phyloP scores from a whole-genome alignment of 2,888 invertebrate species.

The Panopea generosa region DNA sequence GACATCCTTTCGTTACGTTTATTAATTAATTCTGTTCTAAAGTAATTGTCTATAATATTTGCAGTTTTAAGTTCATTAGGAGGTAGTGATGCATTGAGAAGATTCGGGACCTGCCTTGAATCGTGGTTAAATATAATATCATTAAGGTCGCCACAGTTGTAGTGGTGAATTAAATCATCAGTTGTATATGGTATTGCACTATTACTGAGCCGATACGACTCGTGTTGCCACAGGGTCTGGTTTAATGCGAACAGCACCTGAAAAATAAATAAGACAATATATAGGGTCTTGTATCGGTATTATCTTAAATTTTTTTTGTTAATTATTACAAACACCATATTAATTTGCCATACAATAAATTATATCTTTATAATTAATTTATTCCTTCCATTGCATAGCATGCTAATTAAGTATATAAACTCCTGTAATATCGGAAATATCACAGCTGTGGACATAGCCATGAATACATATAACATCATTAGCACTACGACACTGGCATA shows the following conservation, averaged over 20 bases:
- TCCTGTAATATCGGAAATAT: no score
- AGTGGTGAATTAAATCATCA: conserved; percentile 85
- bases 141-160: conserved; percentile 86
- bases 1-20: conserved; percentile 87
- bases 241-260: conserved; percentile 86
- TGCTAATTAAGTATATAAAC: no score
- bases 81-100: conserved; percentile 82
- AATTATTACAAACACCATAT: no score
- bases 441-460: no score
- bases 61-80: conserved; percentile 79
- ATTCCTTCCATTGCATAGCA: no score
- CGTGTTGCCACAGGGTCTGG: conserved; percentile 85
- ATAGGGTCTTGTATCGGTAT: not conserved
- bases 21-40: conserved; percentile 86
- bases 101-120: conserved; percentile 81
- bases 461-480: no score
- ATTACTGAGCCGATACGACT: conserved; percentile 79
- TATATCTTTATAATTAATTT: no score
- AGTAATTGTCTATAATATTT: conserved; percentile 86
- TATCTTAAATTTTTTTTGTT: no score
- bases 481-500: no score
- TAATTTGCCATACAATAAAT: no score
- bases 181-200: conserved; percentile 79
- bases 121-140: conserved; percentile 85
- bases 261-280: conserved; percentile 29